Percentiles rank a stretch among this genome's conserved stretches.
phyloP scores from a whole-genome alignment of 2,888 invertebrate genomes.

The Pegoplata infirma region DNA sequence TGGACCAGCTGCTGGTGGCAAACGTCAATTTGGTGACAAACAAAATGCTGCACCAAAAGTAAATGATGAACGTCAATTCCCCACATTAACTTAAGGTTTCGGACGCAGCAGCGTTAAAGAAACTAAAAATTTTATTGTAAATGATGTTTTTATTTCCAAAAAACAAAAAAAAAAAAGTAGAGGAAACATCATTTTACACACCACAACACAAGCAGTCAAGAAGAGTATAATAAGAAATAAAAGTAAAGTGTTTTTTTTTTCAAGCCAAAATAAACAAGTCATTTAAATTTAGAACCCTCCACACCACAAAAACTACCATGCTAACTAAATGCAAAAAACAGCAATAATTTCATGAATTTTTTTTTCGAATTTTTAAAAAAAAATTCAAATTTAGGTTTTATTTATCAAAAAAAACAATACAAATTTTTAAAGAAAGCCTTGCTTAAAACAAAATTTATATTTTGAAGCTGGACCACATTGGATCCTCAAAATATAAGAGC shows the following conservation, averaged over 20 bases:
- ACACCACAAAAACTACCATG: slow-evolving; percentile 6
- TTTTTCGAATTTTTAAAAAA: neutral
- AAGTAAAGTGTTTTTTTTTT: slow-evolving; percentile 39
- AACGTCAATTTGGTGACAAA: slow-evolving; percentile 71
- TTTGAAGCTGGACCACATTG: slow-evolving; percentile 56
- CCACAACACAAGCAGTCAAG: slow-evolving; percentile 18
- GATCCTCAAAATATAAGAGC: slow-evolving; percentile 41
- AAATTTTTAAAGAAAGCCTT: slow-evolving; percentile 17
- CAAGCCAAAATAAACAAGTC: slow-evolving; percentile 62
- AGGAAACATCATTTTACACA: neutral
- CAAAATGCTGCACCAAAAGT: slow-evolving; percentile 87
- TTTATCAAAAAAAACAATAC: no score
- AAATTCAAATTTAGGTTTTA: neutral
- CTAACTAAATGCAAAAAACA: neutral
- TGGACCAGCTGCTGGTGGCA: slow-evolving; percentile 56
- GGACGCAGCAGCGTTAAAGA: slow-evolving; percentile 12
- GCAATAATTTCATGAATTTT: neutral
- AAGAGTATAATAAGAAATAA: slow-evolving; percentile 9
- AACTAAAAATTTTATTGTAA: neutral
- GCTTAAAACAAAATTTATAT: slow-evolving; percentile 19
- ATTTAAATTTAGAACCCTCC: slow-evolving; percentile 50
- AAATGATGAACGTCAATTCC: slow-evolving; percentile 97
- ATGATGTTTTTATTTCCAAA: neutral
- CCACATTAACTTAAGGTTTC: slow-evolving; percentile 89
- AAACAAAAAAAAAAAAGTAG: slow-evolving; percentile 10